These are phyloP conservation scores for Drosophila leonis DNA, from an alignment of 2,888 invertebrate genomes.

Conservation along the genomic window DNA sequence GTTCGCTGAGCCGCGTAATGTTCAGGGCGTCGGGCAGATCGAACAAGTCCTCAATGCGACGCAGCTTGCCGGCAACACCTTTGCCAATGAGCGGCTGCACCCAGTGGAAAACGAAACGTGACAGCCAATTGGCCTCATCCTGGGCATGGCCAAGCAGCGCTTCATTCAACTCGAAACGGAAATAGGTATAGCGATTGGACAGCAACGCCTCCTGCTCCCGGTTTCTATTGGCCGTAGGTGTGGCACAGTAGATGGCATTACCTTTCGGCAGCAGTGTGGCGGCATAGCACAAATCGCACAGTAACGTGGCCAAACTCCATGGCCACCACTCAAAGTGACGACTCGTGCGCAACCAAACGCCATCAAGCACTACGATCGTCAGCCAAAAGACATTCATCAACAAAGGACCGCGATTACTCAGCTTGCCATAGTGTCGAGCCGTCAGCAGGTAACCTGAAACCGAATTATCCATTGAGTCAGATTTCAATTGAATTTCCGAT, in stretches of 20 bases:
- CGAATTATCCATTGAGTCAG: background rate
- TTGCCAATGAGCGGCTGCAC: slow-evolving; percentile 93
- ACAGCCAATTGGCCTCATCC: slow-evolving; percentile 90
- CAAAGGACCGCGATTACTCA: slow-evolving; percentile 91
- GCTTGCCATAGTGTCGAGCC: slow-evolving; percentile 88
- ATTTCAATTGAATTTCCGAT: too few relatives aligned
- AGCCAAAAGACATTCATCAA: slow-evolving; percentile 90
- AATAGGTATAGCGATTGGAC: slow-evolving; percentile 87
- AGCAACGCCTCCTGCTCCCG: slow-evolving; percentile 88
- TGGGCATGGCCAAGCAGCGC: slow-evolving; percentile 92
- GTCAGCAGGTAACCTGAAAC: slow-evolving; percentile 86
- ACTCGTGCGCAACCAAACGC: slow-evolving; percentile 90
- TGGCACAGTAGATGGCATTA: slow-evolving; percentile 82
- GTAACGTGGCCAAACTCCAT: slow-evolving; percentile 88
- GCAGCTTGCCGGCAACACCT: slow-evolving; percentile 90
- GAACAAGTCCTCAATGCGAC: slow-evolving; percentile 92
- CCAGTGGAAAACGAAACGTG: slow-evolving; percentile 94
- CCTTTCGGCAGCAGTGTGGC: slow-evolving; percentile 89
- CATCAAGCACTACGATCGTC: slow-evolving; percentile 88
- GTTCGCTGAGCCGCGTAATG: slow-evolving; percentile 81
- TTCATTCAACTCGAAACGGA: slow-evolving; percentile 89
- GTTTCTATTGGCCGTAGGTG: slow-evolving; percentile 18
- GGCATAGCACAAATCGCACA: slow-evolving; percentile 89
- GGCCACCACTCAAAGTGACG: slow-evolving; percentile 86
- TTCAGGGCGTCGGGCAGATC: slow-evolving; percentile 88